Percentiles rank a stretch among this genome's conserved stretches.
Conservation (phyloP, 1,140 invertebrate species). For the Harpegnathos saltator region DNA sequence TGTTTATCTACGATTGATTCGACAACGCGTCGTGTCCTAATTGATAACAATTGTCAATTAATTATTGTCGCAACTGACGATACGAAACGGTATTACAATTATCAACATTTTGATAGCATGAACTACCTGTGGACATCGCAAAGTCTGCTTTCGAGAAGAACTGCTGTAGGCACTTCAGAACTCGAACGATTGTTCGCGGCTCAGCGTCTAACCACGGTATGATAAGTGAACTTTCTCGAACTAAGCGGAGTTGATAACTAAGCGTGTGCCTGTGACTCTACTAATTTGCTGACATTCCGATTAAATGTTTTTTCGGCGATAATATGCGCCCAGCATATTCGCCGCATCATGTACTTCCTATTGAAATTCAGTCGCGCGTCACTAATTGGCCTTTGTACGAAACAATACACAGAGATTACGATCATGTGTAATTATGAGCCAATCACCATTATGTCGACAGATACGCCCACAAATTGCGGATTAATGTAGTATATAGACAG, state of each 20-base stretch:
- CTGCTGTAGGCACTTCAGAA: neutral
- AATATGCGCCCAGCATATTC: conserved; percentile 14
- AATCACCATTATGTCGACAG: conserved; percentile 5
- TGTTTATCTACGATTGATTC: neutral
- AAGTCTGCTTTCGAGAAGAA: neutral
- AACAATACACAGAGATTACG: neutral
- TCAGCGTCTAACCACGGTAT: neutral
- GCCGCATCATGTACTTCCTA: conserved; percentile 15
- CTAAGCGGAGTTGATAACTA: conserved; percentile 45
- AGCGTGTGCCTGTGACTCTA: neutral
- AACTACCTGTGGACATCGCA: conserved; percentile 49
- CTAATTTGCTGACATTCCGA: conserved; percentile 23
- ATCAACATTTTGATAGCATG: neutral
- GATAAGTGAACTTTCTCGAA: conserved; percentile 34
- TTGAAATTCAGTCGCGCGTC: conserved; percentile 16
- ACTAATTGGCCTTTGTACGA: conserved; percentile 2
- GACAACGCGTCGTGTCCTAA: neutral
- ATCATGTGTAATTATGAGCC: neutral
- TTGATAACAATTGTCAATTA: neutral
- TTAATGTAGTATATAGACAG: neutral
- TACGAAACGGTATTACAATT: neutral
- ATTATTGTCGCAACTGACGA: neutral
- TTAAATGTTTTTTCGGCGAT: conserved; percentile 33
- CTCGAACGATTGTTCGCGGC: neutral
- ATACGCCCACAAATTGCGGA: neutral